These are phyloP conservation scores for Phymatocera aterrima DNA, from an alignment of 2,888 invertebrate genomes.

Conservation along the genomic window DNA sequence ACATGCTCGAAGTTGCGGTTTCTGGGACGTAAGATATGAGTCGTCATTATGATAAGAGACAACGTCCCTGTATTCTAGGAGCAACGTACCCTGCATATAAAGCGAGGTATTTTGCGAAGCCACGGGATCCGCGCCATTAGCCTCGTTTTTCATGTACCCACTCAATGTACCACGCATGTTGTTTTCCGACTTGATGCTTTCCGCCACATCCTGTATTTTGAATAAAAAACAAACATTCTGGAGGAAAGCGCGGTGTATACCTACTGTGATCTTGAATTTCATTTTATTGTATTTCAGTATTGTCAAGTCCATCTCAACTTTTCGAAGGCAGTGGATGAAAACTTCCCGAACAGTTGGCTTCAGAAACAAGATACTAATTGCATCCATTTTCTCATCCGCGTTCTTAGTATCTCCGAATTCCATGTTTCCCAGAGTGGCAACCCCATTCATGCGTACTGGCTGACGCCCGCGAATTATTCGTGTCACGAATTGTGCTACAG, in stretches of 20 bases:
- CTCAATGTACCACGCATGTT: neutral
- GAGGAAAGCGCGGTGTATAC: too few species aligned
- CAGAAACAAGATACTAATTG: constrained; percentile 5
- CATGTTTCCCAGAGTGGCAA: neutral
- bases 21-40: constrained; percentile 26
- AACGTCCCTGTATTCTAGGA: constrained; percentile 3
- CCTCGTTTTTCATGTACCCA: neutral
- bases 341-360: neutral
- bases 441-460: neutral
- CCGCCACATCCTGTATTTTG: neutral
- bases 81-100: constrained; percentile 31
- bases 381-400: neutral
- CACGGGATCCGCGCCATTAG: neutral
- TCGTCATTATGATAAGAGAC: constrained; percentile 32
- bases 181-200: neutral
- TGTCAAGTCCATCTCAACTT: neutral
- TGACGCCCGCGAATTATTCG: neutral
- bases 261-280: too few species aligned
- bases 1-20: neutral
- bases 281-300: neutral
- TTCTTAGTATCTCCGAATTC: neutral
- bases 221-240: too few species aligned
- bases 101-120: constrained; percentile 23
- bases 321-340: too few species aligned
- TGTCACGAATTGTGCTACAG: neutral